Evolutionary conservation across 2,113 vertebrate genomes (phyloP), one percentile per base, ranked within the genome.

Genomic region (Hippocampus zosterae): DNA sequence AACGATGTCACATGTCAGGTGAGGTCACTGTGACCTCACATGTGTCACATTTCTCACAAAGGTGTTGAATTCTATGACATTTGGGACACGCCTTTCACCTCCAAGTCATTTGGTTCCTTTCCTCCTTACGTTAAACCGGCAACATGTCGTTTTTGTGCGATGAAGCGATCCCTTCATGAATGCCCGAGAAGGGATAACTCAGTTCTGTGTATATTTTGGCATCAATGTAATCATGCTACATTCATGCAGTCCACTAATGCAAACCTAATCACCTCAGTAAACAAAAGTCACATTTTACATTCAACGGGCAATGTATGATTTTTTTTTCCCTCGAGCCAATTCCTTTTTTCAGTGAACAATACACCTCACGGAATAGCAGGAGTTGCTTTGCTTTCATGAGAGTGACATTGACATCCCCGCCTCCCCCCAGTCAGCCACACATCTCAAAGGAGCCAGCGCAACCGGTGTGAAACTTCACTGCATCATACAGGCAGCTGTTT

Each of bases 11-110:
- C 25, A 9, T 60, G 16, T 18, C 57, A 8, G 27, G 18, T 19
- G n/a, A 41, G 37, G 19, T 63, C 61, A 63, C 33, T 21, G 33
- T 63, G 61, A 63, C 37, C 61, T 63, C 40, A 63, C 19, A 63
- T 63, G 61, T 37, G 21, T 41, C 9, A 42, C 37, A 41, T 63
- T 63, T 63, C 33, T 63, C 33, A 41, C 41, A 1, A 63, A 63
- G 61, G 37, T 41, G 29, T 40, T 37, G 59, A 61, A 61, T 61
- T 61, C 33, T 33, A 41, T 21, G 33, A 21, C 60, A 62, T 62
- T 27, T 59, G 56, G 25, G 18, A 59, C 25, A 8, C 16, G 57
- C 27, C 33, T 60, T 33, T 60, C 27, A 33, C 25, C 12, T 60
- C 27, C 25, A 60, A 60, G 16, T 60, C 18, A 18, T 60, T 57